Conservation (phyloP, 2,113 vertebrate species). For the Thinocorus orbignyianus region DNA sequence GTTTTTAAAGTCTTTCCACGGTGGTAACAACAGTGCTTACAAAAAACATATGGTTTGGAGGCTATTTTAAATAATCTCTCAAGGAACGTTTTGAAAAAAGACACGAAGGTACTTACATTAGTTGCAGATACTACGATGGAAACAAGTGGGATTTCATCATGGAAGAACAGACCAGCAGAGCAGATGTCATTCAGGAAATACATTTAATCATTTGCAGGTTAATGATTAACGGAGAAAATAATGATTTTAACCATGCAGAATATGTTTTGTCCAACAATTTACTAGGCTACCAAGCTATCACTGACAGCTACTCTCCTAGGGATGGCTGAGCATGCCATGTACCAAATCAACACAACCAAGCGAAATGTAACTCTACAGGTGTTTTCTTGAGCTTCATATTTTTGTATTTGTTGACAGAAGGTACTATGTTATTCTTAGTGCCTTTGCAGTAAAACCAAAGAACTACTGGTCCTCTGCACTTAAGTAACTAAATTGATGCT, state of each 20-base stretch:
- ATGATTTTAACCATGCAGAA: neutral
- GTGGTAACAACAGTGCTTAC: neutral
- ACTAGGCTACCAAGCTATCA: neutral
- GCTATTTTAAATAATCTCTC: neutral
- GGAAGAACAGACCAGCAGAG: neutral
- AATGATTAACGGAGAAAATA: neutral
- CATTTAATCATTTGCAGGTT: neutral
- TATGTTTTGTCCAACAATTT: neutral
- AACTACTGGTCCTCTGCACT: neutral
- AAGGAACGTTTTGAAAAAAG: neutral
- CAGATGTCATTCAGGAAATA: neutral
- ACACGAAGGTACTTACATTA: neutral
- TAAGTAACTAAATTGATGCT: neutral
- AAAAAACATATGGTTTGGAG: neutral
- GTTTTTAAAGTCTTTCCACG: neutral
- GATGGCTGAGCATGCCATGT: neutral
- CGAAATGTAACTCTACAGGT: neutral
- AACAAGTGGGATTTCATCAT: neutral
- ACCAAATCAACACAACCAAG: neutral
- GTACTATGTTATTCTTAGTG: neutral
- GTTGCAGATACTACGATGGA: neutral
- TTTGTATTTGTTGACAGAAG: neutral
- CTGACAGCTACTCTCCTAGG: neutral
- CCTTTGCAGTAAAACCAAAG: neutral
- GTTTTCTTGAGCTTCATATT: neutral